Conservation (phyloP, 2,888 invertebrate species). For the Lydus trimaculatus region DNA sequence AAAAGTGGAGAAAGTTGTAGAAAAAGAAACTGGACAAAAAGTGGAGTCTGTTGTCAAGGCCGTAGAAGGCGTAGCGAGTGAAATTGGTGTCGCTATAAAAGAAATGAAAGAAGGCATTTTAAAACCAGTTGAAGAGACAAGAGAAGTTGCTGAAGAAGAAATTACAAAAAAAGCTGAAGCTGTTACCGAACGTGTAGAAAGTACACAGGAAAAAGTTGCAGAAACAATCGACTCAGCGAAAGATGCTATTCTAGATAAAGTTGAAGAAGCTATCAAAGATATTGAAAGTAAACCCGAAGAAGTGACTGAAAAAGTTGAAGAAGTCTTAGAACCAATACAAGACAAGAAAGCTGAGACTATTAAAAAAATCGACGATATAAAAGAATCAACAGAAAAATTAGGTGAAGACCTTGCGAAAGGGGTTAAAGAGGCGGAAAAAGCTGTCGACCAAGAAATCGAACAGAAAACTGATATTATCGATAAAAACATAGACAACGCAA, state of each 20-base stretch:
- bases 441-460: background rate
- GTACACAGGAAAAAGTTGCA: background rate
- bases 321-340: conserved; percentile 37
- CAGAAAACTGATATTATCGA: conserved; percentile 14
- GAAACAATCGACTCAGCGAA: background rate
- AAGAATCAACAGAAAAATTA: conserved; percentile 21
- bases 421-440: background rate
- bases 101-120: too few relatives aligned
- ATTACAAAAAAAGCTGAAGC: conserved; percentile 17
- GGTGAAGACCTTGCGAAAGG: background rate
- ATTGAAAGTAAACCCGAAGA: conserved; percentile 8
- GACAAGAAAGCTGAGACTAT: conserved; percentile 13
- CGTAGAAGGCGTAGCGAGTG: conserved; percentile 4
- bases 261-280: conserved; percentile 15
- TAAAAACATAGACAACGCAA: conserved; percentile 13
- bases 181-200: background rate
- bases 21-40: conserved; percentile 15
- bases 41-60: conserved; percentile 5
- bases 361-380: conserved; percentile 23
- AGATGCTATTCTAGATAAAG: background rate
- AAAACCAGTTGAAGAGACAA: background rate
- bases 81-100: conserved; percentile 17
- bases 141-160: background rate
- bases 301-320: conserved; percentile 61
- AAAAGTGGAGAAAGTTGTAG: conserved; percentile 11